Conservation (phyloP, 2,888 invertebrate species). For the Caenorhabditis sinica region DNA sequence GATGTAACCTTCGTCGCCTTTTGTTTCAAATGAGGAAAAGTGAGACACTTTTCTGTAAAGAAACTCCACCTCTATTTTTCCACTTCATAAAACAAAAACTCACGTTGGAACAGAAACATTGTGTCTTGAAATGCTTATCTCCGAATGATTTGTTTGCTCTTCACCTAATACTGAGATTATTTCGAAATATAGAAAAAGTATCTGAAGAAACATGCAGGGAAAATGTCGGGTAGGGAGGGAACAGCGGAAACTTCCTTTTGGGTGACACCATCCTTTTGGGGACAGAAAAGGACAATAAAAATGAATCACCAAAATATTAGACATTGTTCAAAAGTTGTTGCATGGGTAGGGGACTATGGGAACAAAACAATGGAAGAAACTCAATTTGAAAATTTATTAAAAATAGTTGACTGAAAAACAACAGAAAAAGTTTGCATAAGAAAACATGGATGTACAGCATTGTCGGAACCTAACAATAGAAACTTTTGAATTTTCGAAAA, state of each 20-base stretch:
- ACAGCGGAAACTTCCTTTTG: not conserved
- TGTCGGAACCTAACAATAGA: too few species aligned
- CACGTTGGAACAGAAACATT: not conserved
- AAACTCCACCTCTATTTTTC: not conserved
- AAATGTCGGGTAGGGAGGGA: not conserved
- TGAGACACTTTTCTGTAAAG: not conserved
- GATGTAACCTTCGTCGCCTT: not conserved
- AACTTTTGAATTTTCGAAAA: too few species aligned
- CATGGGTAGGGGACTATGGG: not conserved
- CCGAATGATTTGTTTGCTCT: not conserved
- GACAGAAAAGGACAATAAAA: not conserved
- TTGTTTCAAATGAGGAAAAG: not conserved
- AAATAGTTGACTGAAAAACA: not conserved
- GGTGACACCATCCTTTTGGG: not conserved
- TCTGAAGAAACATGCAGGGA: not conserved
- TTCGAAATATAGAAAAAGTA: not conserved
- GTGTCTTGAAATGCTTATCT: not conserved
- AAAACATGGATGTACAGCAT: too few species aligned
- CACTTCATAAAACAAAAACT: not conserved
- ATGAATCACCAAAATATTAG: constrained; percentile 3
- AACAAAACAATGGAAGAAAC: not conserved
- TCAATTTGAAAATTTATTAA: not conserved
- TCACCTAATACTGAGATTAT: not conserved
- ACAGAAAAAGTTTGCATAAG: too few species aligned
- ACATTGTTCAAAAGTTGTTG: not conserved